Conservation (phyloP, 1,140 invertebrate genomes). For the Protaetia brevitarsis region DNA sequence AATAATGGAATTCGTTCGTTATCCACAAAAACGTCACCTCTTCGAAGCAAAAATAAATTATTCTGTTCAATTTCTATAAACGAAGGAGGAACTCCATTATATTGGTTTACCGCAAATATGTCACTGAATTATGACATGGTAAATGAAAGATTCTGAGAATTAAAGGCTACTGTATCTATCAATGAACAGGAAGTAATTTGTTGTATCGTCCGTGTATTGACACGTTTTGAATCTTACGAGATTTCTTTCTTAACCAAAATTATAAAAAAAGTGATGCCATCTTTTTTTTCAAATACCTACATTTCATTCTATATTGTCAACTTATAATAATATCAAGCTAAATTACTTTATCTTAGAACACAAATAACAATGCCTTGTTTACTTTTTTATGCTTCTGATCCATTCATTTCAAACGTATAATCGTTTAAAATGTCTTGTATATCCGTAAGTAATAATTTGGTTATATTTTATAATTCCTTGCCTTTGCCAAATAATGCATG, state of each 20-base stretch:
- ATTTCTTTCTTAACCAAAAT: not conserved
- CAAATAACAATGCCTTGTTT: no score
- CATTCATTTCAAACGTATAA: no score
- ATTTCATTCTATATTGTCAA: not conserved
- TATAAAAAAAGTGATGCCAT: not conserved
- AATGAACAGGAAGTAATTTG: slow-evolving; percentile 16
- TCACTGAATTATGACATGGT: slow-evolving; percentile 14
- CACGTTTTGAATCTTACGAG: not conserved
- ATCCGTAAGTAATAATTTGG: no score
- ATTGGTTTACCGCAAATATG: slow-evolving; percentile 14
- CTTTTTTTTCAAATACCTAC: not conserved
- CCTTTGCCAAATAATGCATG: no score
- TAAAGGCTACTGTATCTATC: slow-evolving; percentile 11
- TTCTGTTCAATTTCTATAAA: slow-evolving; percentile 8
- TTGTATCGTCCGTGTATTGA: not conserved
- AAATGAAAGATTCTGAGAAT: slow-evolving; percentile 13
- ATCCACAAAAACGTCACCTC: not conserved
- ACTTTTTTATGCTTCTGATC: no score
- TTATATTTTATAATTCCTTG: no score
- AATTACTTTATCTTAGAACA: no score
- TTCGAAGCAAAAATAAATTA: slow-evolving; percentile 9
- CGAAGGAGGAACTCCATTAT: slow-evolving; percentile 3
- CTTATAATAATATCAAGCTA: no score
- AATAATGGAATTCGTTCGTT: slow-evolving; percentile 10
- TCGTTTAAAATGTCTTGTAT: no score